Evolutionary conservation across 1,140 invertebrate species (phyloP), one percentile per base, ranked within the genome.

Genomic region (Asbolus verrucosus): DNA sequence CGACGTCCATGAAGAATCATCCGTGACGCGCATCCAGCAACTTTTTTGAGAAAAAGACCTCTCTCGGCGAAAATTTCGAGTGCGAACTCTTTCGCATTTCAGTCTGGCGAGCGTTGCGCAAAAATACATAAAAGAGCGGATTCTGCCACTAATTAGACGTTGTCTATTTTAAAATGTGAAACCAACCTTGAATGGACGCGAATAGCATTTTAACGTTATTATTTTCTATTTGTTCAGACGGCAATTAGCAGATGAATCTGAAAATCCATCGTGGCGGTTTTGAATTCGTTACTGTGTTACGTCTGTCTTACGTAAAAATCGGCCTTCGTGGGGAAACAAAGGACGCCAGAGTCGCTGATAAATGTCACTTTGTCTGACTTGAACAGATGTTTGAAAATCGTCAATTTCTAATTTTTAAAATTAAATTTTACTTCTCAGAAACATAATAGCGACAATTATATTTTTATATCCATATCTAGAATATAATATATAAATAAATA

Each of bases 1-100:
- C n/a, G n/a, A n/a, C n/a, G n/a, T 54, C 27, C 27, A 54, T 54
- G 46, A 54, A 54, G 24, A 54, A 54, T 54, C 46, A 54, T 54
- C 46, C 46, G 46, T 54, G 21, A 54, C 46, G 46, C 27, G 19
- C 46, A 54, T 54, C 27, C 46, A 54, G 11, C 46, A 13, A 21
- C 8, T 21, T 54, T 54, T 54, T 54, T 46, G 4, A 30, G 4
- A 4, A 30, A 5, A 4, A 30, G 27, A 30, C n/a, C n/a, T n/a
- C n/a, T 16, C 46, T 31, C 46, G 13, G 13, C 46, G 15, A 50
- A 21, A 50, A 50, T 27, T 27, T 27, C 24, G 24, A 13, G 41
- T 43, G 18, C 16, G 13, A 39, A 39, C 11, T 43, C 18, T 5
- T 43, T 15, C 16, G 9, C 41, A 18, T 43, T 38, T 43, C 41